Percentiles rank a stretch among this genome's conserved stretches.
These are phyloP conservation scores for Nephila pilipes DNA, from an alignment of 1,140 invertebrate species.

Conservation along the genomic window DNA sequence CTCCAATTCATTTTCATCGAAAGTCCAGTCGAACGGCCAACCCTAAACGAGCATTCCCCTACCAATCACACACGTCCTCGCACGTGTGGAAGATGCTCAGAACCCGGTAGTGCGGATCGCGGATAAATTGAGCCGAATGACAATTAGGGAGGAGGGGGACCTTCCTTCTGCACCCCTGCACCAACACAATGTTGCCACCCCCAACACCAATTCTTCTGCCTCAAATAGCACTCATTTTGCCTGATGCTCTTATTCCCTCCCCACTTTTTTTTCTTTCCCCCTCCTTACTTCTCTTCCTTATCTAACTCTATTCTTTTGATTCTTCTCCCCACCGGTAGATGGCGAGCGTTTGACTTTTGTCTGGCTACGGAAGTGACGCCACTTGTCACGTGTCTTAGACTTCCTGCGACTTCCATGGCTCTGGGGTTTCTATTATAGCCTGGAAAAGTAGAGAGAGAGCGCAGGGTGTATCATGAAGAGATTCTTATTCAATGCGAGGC, in stretches of 20 bases:
- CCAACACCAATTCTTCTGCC: constrained; percentile 52
- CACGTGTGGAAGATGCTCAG: not conserved
- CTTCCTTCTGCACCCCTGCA: constrained; percentile 46
- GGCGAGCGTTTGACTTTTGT: constrained; percentile 68
- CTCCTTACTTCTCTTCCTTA: constrained; percentile 27
- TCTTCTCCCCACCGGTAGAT: constrained; percentile 46
- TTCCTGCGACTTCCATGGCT: constrained; percentile 44
- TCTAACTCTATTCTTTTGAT: constrained; percentile 47
- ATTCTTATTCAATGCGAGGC: not conserved
- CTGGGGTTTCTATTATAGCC: constrained; percentile 37
- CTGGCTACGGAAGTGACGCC: constrained; percentile 67
- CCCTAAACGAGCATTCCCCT: constrained; percentile 42
- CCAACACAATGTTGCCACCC: constrained; percentile 50
- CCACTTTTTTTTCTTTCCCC: not conserved
- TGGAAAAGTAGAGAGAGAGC: not conserved
- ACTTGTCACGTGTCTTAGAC: constrained; percentile 72
- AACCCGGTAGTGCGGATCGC: not conserved
- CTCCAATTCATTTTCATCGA: not conserved
- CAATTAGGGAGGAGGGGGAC: constrained; percentile 50
- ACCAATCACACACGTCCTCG: not conserved
- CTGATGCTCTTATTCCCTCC: not conserved
- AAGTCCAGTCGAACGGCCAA: not conserved
- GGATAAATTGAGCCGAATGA: constrained; percentile 65
- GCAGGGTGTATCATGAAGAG: not conserved
- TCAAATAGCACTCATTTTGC: constrained; percentile 35